phyloP scores from a whole-genome alignment of 2,888 invertebrate genomes.

The Tanypteryx hageni region DNA sequence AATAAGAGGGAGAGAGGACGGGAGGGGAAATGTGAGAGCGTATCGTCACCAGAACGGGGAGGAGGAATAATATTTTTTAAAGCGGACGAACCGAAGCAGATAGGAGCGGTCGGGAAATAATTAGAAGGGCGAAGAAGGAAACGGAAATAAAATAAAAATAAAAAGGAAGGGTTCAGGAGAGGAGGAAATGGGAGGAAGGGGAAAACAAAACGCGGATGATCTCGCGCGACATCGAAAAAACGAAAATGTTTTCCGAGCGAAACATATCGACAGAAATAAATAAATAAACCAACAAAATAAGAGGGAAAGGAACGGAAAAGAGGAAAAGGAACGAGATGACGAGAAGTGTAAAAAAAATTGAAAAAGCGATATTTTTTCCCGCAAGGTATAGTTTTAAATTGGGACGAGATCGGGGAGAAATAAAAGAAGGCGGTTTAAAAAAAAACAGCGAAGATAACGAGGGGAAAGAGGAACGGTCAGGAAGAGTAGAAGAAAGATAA shows the following conservation, averaged over 20 bases:
- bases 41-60: not conserved
- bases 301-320: not conserved
- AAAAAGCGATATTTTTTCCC: not conserved
- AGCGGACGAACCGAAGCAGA: not conserved
- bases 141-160: not conserved
- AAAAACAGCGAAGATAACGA: too few species aligned
- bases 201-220: not conserved
- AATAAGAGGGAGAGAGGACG: not conserved
- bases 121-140: not conserved
- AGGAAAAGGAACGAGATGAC: not conserved
- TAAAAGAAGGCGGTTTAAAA: not conserved
- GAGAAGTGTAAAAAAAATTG: not conserved
- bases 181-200: not conserved
- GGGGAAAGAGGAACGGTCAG: too few species aligned
- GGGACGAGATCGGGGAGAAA: not conserved
- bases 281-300: not conserved
- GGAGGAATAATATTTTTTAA: not conserved
- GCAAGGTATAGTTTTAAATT: not conserved
- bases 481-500: too few species aligned
- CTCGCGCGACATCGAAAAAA: too few species aligned
- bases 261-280: not conserved
- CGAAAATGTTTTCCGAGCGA: too few species aligned
- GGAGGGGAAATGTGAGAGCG: not conserved
- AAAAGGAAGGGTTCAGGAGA: too few species aligned
- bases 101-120: not conserved